Evolutionary conservation across 92 coral and sea anemone genomes (phyloP), one percentile per base, ranked within the genome.

Genomic region (Umimayanthus kanabou): DNA sequence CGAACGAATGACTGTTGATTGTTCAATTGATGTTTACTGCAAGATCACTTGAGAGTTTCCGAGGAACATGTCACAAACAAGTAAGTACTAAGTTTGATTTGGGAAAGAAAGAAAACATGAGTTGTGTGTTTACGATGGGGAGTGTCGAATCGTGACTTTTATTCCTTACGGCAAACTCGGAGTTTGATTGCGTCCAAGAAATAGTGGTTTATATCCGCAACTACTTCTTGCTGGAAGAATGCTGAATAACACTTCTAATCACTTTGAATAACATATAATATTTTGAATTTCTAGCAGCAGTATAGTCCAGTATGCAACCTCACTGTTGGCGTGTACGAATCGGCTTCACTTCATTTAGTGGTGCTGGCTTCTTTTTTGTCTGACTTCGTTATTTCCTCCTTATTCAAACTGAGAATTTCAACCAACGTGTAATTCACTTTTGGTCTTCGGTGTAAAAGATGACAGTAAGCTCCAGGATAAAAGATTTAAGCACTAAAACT

Each of bases 21-120:
- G 42, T 78, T 49, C 82, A 78, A 39, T 53, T 79, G 53, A 79
- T 79, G 82, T 37, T 79, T 50, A 53, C 82, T 49, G 42, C 82
- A 79, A 79, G 82, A 39, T 79, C 82, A 79, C 82, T 53, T 79
- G 82, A 79, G 82, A 79, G 69, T 69, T 1, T 79, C 37, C 39
- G 39, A 79, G 42, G 69, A 50, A 53, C 66, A 79, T 79, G 82
- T 79, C 82, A 79, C 82, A 79, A 79, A 79, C 40, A 11, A 79
- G 82, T 79, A 79, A 79, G 82, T 79, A 30, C 15, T 79, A 53
- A 69, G 43, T 4, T 28, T 18, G 20, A 53, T 7, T 79, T 14
- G 66, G 40, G 69, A 53, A 50, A 40, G 28, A 53, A 55, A 29
- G 67, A 79, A 10, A 50, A 79, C 66, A 28, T 79, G 39, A 25